These are phyloP conservation scores for Trichonephila clavata DNA, from an alignment of 1,140 invertebrate genomes.

Conservation along the genomic window DNA sequence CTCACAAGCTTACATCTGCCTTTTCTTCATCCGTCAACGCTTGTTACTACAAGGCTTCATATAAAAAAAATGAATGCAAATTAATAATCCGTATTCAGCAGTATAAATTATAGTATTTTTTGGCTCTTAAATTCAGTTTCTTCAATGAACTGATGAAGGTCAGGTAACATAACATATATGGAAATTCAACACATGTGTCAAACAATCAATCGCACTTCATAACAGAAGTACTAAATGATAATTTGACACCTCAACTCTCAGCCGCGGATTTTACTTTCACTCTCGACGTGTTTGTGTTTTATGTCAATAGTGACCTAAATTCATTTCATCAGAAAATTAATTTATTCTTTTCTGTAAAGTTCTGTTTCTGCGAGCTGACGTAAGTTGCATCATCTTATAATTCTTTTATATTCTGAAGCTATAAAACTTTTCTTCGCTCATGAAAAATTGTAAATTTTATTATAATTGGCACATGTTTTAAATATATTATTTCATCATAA, in stretches of 20 bases:
- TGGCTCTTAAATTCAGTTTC: too few species aligned
- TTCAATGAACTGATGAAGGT: too few species aligned
- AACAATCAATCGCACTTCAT: too few species aligned
- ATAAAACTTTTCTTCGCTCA: background rate
- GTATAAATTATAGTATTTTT: too few species aligned
- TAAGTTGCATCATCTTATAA: background rate
- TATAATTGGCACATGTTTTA: background rate
- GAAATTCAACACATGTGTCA: too few species aligned
- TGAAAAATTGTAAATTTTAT: background rate
- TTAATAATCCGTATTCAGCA: too few species aligned
- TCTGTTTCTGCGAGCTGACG: background rate
- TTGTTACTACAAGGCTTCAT: too few species aligned
- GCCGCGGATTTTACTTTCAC: slow-evolving; percentile 26
- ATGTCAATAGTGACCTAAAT: slow-evolving; percentile 44
- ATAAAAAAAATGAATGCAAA: too few species aligned
- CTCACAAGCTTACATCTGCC: too few species aligned
- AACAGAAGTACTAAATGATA: too few species aligned
- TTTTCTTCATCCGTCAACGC: too few species aligned
- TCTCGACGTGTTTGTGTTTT: slow-evolving; percentile 28
- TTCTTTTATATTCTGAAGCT: background rate
- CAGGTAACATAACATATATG: too few species aligned
- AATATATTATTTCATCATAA: background rate
- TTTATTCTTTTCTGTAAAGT: background rate
- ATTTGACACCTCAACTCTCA: background rate
- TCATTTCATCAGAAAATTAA: background rate